Conservation (phyloP, 2,113 vertebrate species). For the Melanocharis versteri region DNA sequence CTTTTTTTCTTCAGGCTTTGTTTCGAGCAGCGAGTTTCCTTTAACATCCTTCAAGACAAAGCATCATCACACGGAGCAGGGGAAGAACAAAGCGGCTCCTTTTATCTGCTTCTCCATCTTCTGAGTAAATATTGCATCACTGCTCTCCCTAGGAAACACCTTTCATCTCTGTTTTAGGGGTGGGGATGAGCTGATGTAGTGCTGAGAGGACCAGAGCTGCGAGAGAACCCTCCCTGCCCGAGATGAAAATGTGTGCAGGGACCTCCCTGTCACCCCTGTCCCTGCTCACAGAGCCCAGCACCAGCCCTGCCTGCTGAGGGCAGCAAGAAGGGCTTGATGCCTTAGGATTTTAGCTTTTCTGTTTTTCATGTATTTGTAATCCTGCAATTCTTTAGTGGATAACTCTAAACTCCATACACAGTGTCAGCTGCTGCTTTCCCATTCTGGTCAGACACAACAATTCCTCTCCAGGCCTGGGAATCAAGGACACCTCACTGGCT, state of each 20-base stretch:
- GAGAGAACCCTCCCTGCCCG: not conserved
- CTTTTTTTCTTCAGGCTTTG: not conserved
- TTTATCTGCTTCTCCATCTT: slow-evolving; percentile 7
- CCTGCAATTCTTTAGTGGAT: accelerated
- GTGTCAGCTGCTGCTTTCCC: not conserved
- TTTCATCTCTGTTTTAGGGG: slow-evolving; percentile 20
- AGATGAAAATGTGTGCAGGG: not conserved
- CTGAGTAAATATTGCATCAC: slow-evolving; percentile 34
- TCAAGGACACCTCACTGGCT: not conserved
- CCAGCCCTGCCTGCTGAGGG: not conserved
- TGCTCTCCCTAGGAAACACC: not conserved
- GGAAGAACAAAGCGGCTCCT: not conserved
- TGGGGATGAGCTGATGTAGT: not conserved
- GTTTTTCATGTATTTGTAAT: accelerated
- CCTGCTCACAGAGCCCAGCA: not conserved
- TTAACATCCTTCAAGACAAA: slow-evolving; percentile 11
- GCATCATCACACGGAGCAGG: not conserved
- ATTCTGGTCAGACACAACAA: not conserved
- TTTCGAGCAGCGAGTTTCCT: not conserved
- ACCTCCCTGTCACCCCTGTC: not conserved
- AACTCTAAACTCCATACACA: not conserved
- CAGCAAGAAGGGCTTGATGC: not conserved
- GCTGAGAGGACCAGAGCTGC: not conserved
- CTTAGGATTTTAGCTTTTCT: not conserved
- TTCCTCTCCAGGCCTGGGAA: not conserved